Evolutionary conservation across 2,797 vertebrate genomes (phyloP).

Genomic region (Pseudochirops cupreus): DNA sequence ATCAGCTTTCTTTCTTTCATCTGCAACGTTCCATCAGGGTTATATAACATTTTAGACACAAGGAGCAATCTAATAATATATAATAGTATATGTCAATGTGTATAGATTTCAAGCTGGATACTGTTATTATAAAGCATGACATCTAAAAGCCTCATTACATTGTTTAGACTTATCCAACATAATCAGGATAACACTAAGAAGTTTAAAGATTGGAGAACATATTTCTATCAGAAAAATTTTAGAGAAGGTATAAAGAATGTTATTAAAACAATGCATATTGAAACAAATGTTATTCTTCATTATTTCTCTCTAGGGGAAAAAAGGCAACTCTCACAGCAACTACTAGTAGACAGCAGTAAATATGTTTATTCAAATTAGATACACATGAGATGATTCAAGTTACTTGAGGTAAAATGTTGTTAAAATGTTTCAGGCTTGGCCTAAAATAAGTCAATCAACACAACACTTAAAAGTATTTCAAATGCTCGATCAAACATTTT

Average conservation of each 20-base stretch:
- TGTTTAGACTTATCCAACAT: conserved; percentile 52
- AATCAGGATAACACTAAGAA: conserved; percentile 54
- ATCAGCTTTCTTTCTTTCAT: conserved; percentile 79
- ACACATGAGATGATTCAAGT: conserved; percentile 26
- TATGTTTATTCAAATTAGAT: conserved; percentile 53
- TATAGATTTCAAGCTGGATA: conserved; percentile 44
- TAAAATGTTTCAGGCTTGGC: conserved; percentile 31
- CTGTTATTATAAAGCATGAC: conserved; percentile 50
- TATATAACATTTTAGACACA: conserved; percentile 73
- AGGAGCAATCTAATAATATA: conserved; percentile 65
- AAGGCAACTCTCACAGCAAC: conserved; percentile 54
- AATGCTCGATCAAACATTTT: conserved; percentile 56
- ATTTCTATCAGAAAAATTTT: conserved; percentile 58
- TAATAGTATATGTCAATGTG: conserved; percentile 46
- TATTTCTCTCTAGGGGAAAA: conserved; percentile 56
- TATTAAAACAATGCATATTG: conserved; percentile 48
- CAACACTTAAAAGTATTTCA: conserved; percentile 61
- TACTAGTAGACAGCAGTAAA: conserved; percentile 54
- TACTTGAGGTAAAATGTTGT: conserved; percentile 48
- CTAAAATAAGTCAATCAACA: conserved; percentile 39
- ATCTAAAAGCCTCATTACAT: conserved; percentile 48
- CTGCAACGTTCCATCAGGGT: conserved; percentile 81
- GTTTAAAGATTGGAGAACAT: conserved; percentile 14
- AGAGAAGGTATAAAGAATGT: conserved; percentile 40
- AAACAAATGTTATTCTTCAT: conserved; percentile 42